These are phyloP conservation scores for Bagarius yarrelli DNA, from an alignment of 2,113 vertebrate genomes.

Conservation along the genomic window DNA sequence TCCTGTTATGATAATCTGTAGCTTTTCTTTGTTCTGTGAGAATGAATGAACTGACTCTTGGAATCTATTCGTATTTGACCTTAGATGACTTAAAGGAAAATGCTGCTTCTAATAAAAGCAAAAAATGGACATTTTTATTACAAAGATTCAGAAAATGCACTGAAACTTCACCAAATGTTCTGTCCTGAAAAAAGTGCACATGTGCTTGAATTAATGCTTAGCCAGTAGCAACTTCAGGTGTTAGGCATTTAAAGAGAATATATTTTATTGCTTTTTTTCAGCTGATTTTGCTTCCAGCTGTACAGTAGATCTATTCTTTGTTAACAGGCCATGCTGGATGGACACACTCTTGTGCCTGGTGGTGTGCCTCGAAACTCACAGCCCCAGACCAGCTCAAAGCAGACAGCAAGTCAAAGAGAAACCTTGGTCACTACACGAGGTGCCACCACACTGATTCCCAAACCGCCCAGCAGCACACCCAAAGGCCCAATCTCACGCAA, in stretches of 20 bases:
- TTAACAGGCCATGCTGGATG: slow-evolving; percentile 74
- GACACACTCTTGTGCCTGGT: slow-evolving; percentile 62
- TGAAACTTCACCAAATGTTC: slow-evolving; percentile 26
- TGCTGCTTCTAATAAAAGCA: slow-evolving; percentile 44
- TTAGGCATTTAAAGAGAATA: neutral
- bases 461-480: slow-evolving; percentile 74
- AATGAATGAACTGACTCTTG: slow-evolving; percentile 57
- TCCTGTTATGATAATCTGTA: slow-evolving; percentile 66
- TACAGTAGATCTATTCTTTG: slow-evolving; percentile 14
- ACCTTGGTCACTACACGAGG: slow-evolving; percentile 65
- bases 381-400: slow-evolving; percentile 31
- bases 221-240: neutral
- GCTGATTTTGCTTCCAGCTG: neutral
- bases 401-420: slow-evolving; percentile 57
- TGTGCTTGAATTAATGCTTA: slow-evolving; percentile 14
- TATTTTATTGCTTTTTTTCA: neutral
- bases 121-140: slow-evolving; percentile 34
- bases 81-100: slow-evolving; percentile 50
- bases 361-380: slow-evolving; percentile 61
- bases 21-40: slow-evolving; percentile 61
- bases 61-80: slow-evolving; percentile 60
- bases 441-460: slow-evolving; percentile 73
- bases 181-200: slow-evolving; percentile 3
- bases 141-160: slow-evolving; percentile 11
- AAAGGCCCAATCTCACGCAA: slow-evolving; percentile 75